Base-by-base conservation (phyloP, 2,797 vertebrate species). In the Tadarida brasiliensis region DNA sequence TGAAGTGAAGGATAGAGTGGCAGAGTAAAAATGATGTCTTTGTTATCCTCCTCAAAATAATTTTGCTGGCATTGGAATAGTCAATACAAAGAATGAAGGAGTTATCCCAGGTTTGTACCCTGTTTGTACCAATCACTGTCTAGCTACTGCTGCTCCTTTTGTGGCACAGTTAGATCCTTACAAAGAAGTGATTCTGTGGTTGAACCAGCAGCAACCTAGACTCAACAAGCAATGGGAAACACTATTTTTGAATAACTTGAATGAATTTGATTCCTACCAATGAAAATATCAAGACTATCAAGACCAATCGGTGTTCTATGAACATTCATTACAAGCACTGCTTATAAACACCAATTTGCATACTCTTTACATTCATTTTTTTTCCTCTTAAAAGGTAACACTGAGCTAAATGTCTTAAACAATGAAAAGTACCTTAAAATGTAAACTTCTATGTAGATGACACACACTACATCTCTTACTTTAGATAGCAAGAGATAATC, bases 141-240 rank as follows among this genome's bases (percentile, higher is more conserved):
- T 92, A 74, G 96, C 94, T 90, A 67, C 78, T 67, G 94, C 76
- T 73, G 94, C 68, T 96, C 77, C 95, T 97, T 97, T 65, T 93
- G 95, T 85, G 71, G 83, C 51, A 87, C 87, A 91, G 87, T 65
- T 78, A 85, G 87, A 91, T 19, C n/a, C 77, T 95, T 90, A 96
- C 93, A 97, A 97, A 97, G 97, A 96, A 87, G 70, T 26, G 84
- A 97, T 96, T 97, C 95, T 97, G 86, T 84, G 84, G 35, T 30
- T 83, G 33, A 94, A 94, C 17, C 67, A 96, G 59, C 28, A 91
- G 93, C 83, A 91, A 91, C 80, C 82, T 87, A 88, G 56, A 57
- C 26, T 93, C n/a, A 39, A 85, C 61, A 77, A 76, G 61, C 33
- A 89, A 77, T 59, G 33, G 16, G 49, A 81, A 94, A 93, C n/a